phyloP scores from a whole-genome alignment of 2,113 vertebrate species.

The Xiphophorus maculatus region DNA sequence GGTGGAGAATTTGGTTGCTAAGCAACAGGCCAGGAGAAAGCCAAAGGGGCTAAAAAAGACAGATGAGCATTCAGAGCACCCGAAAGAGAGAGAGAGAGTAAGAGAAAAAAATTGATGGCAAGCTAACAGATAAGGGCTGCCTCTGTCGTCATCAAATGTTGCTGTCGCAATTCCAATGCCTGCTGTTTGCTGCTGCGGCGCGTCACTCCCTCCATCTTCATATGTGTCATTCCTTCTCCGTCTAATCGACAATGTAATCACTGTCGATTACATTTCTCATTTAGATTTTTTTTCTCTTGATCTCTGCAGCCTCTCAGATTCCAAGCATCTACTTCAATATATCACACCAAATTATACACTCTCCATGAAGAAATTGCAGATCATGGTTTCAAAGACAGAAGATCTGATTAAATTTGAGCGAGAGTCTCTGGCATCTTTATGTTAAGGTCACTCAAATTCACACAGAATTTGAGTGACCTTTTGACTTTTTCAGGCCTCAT shows the following conservation, averaged over 20 bases:
- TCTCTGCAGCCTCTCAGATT: slow-evolving; percentile 9
- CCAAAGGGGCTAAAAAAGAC: slow-evolving; percentile 70
- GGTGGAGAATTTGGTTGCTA: slow-evolving; percentile 75
- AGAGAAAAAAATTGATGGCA: slow-evolving; percentile 14
- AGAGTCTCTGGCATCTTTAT: not conserved
- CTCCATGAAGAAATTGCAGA: slow-evolving; percentile 36
- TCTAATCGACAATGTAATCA: slow-evolving; percentile 1
- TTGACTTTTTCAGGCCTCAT: not conserved
- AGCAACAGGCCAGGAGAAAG: slow-evolving; percentile 80
- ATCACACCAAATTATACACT: slow-evolving; percentile 43
- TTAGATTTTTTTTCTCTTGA: slow-evolving; percentile 7
- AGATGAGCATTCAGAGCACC: slow-evolving; percentile 63
- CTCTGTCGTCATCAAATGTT: slow-evolving; percentile 71
- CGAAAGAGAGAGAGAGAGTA: slow-evolving; percentile 9
- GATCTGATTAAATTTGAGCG: slow-evolving; percentile 20
- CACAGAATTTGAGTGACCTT: not conserved
- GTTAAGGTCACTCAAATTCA: slow-evolving; percentile 30
- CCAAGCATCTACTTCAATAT: slow-evolving; percentile 28
- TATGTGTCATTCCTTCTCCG: slow-evolving; percentile 3
- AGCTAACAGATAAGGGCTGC: slow-evolving; percentile 66
- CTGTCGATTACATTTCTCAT: not conserved
- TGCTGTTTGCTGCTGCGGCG: slow-evolving; percentile 42
- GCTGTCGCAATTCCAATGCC: slow-evolving; percentile 59
- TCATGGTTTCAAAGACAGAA: slow-evolving; percentile 4
- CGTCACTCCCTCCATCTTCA: not conserved